Evolutionary conservation across 2,113 vertebrate genomes (phyloP).

Genomic region (Phrynocephalus versicolor): DNA sequence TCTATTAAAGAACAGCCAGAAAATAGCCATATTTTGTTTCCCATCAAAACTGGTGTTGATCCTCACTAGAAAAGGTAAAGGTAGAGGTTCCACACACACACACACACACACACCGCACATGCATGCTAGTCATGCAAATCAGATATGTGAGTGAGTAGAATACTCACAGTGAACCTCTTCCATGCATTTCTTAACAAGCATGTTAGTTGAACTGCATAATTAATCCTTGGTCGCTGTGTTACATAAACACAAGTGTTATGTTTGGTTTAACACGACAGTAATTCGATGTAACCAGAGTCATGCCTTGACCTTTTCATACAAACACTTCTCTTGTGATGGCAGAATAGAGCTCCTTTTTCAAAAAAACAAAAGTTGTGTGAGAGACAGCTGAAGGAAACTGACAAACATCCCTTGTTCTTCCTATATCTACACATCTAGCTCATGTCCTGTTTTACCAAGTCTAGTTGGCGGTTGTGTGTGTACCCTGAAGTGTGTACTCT

Average conservation of each 20-base stretch:
- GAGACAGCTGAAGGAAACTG: no score
- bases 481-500: fast-evolving
- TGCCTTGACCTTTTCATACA: slow-evolving; percentile 7
- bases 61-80: background rate
- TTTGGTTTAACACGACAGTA: background rate
- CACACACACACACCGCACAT: no score
- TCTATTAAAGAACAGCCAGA: background rate
- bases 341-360: background rate
- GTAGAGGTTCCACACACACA: no score
- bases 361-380: background rate
- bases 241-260: background rate
- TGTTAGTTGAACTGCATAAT: slow-evolving; percentile 6
- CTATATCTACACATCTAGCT: no score
- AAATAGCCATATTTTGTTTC: background rate
- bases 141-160: background rate
- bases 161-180: background rate
- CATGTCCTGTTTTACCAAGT: background rate
- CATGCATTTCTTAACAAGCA: background rate
- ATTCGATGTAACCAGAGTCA: background rate
- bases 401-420: background rate
- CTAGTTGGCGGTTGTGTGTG: background rate
- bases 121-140: background rate
- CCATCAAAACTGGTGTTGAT: background rate
- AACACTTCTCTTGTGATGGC: background rate
- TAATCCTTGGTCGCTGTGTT: background rate